Evolutionary conservation across 2,113 vertebrate species (phyloP).

Genomic region (Mixornis gularis): DNA sequence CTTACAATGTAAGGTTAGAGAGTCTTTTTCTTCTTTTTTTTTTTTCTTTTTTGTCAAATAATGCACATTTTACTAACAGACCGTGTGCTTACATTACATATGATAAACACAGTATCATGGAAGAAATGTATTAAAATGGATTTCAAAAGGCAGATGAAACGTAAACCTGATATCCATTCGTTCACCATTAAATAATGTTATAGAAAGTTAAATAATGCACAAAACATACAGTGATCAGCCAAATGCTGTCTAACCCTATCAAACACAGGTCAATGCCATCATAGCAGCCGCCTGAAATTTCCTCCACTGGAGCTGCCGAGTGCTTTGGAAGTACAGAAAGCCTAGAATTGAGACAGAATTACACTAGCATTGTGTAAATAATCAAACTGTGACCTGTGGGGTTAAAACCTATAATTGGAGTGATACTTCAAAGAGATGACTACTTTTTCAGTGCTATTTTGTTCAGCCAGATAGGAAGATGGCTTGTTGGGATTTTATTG

Average conservation of each 20-base stretch:
- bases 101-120: not conserved
- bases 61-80: conserved; percentile 8
- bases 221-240: conserved; percentile 72
- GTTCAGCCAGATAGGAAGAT: conserved; percentile 78
- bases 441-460: conserved; percentile 86
- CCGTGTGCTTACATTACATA: not conserved
- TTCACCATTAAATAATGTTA: conserved; percentile 68
- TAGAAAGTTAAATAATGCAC: conserved; percentile 75
- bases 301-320: conserved; percentile 76
- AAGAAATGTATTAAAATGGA: conserved; percentile 25
- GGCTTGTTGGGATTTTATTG: conserved; percentile 75
- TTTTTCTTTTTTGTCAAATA: conserved; percentile 21
- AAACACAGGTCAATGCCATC: conserved; percentile 84
- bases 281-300: conserved; percentile 79
- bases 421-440: conserved; percentile 97
- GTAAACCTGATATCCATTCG: conserved; percentile 60
- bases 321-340: conserved; percentile 85
- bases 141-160: conserved; percentile 58
- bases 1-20: conserved; percentile 59
- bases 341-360: conserved; percentile 88
- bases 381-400: conserved; percentile 94
- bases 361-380: conserved; percentile 96
- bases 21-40: not conserved
- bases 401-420: conserved; percentile 99
- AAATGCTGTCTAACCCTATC: conserved; percentile 84